phyloP scores from a whole-genome alignment of 2,113 vertebrate species.

The Tetrax tetrax region DNA sequence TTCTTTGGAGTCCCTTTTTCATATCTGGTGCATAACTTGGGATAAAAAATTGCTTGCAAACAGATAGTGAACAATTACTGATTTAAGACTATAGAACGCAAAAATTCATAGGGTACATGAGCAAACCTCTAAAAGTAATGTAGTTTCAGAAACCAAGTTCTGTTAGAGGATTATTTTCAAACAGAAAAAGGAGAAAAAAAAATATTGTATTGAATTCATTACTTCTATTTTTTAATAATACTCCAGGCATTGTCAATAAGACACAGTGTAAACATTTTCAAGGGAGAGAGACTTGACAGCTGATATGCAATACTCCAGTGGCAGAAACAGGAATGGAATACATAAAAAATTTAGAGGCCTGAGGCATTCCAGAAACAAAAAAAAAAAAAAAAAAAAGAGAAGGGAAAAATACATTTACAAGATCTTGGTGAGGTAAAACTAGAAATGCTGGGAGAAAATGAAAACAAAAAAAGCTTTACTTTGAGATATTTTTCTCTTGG shows the following conservation, averaged over 20 bases:
- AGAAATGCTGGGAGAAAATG: not conserved
- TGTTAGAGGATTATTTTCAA: not conserved
- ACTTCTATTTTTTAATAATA: not conserved
- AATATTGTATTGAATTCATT: not conserved
- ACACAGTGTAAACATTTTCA: not conserved
- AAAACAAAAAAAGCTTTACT: not conserved
- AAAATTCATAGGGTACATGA: not conserved
- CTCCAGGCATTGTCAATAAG: not conserved
- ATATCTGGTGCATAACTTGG: not conserved
- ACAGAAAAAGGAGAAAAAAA: not conserved
- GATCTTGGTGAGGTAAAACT: not conserved
- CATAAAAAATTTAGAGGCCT: not conserved
- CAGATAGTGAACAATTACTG: not conserved
- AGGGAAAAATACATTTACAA: not conserved
- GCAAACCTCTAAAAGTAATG: not conserved
- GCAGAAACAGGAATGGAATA: not conserved
- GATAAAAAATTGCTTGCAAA: not conserved
- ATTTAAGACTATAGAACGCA: not conserved
- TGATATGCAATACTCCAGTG: not conserved
- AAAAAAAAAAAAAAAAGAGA: rapidly evolving
- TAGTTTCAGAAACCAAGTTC: not conserved
- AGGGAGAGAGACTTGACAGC: not conserved
- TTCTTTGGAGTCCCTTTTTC: not conserved
- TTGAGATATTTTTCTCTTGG: not conserved
- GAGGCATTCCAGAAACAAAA: not conserved